These are phyloP conservation scores for Macroglossus sobrinus DNA, from an alignment of 2,113 vertebrate genomes.

Conservation along the genomic window DNA sequence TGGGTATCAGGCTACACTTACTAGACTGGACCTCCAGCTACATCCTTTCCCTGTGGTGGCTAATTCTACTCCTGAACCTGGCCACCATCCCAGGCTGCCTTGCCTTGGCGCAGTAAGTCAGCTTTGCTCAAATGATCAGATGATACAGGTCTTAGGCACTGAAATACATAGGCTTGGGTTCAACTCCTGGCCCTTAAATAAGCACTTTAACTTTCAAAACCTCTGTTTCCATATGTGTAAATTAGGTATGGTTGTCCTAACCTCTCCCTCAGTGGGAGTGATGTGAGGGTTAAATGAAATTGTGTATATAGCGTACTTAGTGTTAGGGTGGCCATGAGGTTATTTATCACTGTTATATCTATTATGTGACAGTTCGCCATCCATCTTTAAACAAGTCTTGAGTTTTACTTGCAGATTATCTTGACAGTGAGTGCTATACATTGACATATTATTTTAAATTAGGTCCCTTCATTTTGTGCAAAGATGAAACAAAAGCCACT, in stretches of 20 bases:
- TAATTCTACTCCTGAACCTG: not conserved
- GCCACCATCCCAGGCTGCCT: not conserved
- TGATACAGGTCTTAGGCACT: not conserved
- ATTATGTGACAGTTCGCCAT: not conserved
- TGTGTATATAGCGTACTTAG: not conserved
- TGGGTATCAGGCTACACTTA: not conserved
- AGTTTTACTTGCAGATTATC: not conserved
- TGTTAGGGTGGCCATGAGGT: too few species aligned
- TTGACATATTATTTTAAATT: not conserved
- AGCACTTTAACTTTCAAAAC: not conserved
- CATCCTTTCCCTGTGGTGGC: not conserved
- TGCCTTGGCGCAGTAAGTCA: not conserved
- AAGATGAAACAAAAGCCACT: not conserved
- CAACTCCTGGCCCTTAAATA: not conserved
- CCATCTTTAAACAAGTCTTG: not conserved
- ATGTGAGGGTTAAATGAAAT: not conserved
- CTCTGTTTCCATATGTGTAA: not conserved
- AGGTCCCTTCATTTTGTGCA: not conserved
- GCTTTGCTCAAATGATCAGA: not conserved
- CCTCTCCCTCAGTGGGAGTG: not conserved
- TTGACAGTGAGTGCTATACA: not conserved
- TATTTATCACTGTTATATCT: not conserved
- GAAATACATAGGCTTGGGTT: not conserved
- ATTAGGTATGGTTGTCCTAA: not conserved
- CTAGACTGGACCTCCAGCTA: not conserved